These are phyloP conservation scores for Monochamus alternatus DNA, from an alignment of 2,888 invertebrate species.

Conservation along the genomic window DNA sequence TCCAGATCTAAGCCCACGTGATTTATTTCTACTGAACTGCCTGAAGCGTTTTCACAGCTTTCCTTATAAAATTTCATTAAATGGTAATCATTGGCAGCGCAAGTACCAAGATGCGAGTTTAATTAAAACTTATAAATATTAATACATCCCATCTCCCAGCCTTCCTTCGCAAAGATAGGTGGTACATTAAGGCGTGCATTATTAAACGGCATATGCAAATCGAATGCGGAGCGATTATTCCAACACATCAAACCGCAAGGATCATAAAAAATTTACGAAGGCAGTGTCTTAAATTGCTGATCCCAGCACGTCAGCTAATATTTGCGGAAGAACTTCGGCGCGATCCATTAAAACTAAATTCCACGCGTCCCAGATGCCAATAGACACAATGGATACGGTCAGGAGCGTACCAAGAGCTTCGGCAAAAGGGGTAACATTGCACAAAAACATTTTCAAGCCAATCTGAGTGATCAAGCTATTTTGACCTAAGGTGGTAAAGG, in stretches of 20 bases:
- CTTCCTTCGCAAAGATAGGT: neutral
- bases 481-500: too few species aligned
- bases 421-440: too few species aligned
- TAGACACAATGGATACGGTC: neutral
- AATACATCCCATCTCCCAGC: neutral
- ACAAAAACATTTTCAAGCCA: too few species aligned
- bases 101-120: neutral
- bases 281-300: constrained; percentile 4
- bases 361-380: constrained; percentile 11
- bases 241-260: neutral
- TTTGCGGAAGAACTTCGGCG: neutral
- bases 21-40: too few species aligned
- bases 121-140: constrained; percentile 17
- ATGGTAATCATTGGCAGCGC: too few species aligned
- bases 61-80: too few species aligned
- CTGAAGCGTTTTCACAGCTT: too few species aligned
- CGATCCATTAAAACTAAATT: constrained; percentile 11
- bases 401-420: neutral
- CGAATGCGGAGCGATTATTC: too few species aligned
- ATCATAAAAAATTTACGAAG: constrained; percentile 2
- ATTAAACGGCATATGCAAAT: constrained; percentile 18
- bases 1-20: too few species aligned
- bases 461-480: too few species aligned
- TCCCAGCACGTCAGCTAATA: constrained; percentile 2
- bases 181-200: constrained; percentile 6